A percentile compares a stretch with the other conserved stretches of the same genome.
Conservation (phyloP, 2,888 invertebrate genomes). For the Spicauda simplicius region DNA sequence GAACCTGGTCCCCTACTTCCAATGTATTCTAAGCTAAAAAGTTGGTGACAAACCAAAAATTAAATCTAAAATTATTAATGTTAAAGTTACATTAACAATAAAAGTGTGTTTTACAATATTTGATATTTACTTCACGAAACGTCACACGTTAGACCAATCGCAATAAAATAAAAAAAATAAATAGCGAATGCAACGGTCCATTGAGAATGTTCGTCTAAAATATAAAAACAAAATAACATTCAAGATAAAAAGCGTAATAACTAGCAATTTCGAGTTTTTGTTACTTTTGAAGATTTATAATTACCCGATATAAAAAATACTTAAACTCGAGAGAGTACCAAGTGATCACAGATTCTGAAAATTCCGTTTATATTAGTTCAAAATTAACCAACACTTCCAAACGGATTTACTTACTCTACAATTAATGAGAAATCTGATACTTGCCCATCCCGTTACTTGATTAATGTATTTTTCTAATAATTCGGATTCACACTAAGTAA, state of each 20-base stretch:
- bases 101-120: conserved; percentile 30
- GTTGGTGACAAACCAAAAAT: conserved; percentile 48
- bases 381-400: conserved; percentile 71
- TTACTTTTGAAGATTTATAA: conserved; percentile 57
- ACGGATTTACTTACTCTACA: conserved; percentile 75
- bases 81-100: conserved; percentile 38
- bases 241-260: conserved; percentile 48
- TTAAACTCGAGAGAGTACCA: conserved; percentile 83
- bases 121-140: conserved; percentile 22
- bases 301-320: conserved; percentile 74
- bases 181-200: conserved; percentile 24
- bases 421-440: conserved; percentile 67
- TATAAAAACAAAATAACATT: conserved; percentile 56
- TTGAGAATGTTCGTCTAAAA: conserved; percentile 18
- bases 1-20: no score
- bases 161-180: conserved; percentile 19
- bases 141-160: conserved; percentile 42
- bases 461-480: no score
- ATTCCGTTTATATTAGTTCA: conserved; percentile 75
- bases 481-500: no score
- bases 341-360: conserved; percentile 83
- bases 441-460: conserved; percentile 58
- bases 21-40: conserved; percentile 35
- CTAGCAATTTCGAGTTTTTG: conserved; percentile 61
- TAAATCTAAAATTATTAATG: conserved; percentile 44